These are phyloP conservation scores for Lampropteryx suffumata DNA, from an alignment of 2,888 invertebrate species.

Conservation along the genomic window DNA sequence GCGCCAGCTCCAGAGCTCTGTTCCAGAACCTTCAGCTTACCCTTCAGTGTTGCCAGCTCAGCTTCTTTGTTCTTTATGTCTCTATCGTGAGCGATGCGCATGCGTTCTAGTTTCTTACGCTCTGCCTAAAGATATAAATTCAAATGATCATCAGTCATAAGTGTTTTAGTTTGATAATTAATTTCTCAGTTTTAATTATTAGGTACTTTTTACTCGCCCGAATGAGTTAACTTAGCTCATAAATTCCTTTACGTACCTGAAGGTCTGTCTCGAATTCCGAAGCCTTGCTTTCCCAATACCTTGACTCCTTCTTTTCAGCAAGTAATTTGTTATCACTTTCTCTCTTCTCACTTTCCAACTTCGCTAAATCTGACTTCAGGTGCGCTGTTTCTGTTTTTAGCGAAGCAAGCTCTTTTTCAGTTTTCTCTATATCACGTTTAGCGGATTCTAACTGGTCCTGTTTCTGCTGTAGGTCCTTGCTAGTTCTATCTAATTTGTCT, in stretches of 20 bases:
- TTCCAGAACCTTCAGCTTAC: slow-evolving; percentile 87
- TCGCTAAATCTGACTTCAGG: slow-evolving; percentile 71
- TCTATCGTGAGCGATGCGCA: slow-evolving; percentile 86
- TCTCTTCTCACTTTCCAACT: slow-evolving; percentile 79
- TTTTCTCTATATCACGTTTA: slow-evolving; percentile 64
- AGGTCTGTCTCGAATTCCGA: slow-evolving; percentile 84
- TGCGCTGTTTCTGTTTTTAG: slow-evolving; percentile 67
- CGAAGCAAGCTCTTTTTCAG: slow-evolving; percentile 71
- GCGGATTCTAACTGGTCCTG: slow-evolving; percentile 58
- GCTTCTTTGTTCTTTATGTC: slow-evolving; percentile 90
- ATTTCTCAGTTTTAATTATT: too few relatives aligned
- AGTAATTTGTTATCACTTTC: slow-evolving; percentile 85
- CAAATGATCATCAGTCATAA: too few relatives aligned
- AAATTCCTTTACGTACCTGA: slow-evolving; percentile 67
- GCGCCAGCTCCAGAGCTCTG: slow-evolving; percentile 83
- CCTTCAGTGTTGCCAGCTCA: slow-evolving; percentile 89
- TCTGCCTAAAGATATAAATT: slow-evolving; percentile 72
- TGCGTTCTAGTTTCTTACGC: slow-evolving; percentile 86
- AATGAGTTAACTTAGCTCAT: too few relatives aligned
- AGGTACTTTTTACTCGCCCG: too few relatives aligned
- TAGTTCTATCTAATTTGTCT: slow-evolving; percentile 65
- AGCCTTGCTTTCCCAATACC: slow-evolving; percentile 85
- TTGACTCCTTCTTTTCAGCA: slow-evolving; percentile 84
- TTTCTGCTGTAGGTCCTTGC: slow-evolving; percentile 64
- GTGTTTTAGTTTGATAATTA: too few relatives aligned